Evolutionary conservation across 2,888 invertebrate genomes (phyloP).

Genomic region (Volucella zonaria): DNA sequence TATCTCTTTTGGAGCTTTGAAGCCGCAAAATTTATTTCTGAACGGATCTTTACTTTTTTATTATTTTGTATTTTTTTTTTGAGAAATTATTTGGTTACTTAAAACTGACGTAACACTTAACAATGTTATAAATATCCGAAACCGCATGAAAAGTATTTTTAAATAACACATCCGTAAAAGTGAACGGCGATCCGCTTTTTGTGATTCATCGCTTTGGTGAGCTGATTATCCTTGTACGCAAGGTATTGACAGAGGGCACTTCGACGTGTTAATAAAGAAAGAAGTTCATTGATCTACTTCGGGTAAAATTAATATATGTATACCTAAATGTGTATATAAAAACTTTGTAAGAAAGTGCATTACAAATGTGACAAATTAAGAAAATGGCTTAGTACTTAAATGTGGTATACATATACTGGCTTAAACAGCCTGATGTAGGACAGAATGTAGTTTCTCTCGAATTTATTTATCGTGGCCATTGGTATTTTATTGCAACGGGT

Average conservation of each 20-base stretch:
- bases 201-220: constrained; percentile 42
- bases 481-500: no score
- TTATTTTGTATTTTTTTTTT: constrained; percentile 13
- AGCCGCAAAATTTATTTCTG: no score
- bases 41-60: constrained; percentile 28
- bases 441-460: no score
- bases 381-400: no score
- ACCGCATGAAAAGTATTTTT: constrained; percentile 52
- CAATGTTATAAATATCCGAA: constrained; percentile 48
- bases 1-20: no score
- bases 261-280: constrained; percentile 18
- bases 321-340: neutral
- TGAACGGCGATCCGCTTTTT: constrained; percentile 24
- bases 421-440: no score
- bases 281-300: constrained; percentile 45
- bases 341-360: constrained; percentile 2
- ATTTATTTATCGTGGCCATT: no score
- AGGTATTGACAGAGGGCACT: constrained; percentile 22
- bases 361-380: no score
- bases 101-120: constrained; percentile 44
- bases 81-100: constrained; percentile 34
- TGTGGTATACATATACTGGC: no score
- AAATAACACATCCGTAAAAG: constrained; percentile 25
- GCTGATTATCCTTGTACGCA: constrained; percentile 35
- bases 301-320: neutral